Conservation (phyloP, 2,797 vertebrate species). For the Serranus cabrilla region DNA sequence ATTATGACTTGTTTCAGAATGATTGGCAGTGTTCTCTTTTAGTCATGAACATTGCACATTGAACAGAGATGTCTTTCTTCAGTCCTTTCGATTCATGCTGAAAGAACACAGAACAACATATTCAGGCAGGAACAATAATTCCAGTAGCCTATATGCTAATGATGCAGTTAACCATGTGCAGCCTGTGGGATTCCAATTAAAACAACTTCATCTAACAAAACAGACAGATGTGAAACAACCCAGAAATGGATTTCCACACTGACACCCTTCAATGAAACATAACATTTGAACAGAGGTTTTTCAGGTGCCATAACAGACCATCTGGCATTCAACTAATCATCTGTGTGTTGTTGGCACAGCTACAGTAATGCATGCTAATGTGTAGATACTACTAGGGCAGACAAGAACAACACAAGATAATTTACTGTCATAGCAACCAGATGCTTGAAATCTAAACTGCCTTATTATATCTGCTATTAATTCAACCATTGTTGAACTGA, state of each 20-base stretch:
- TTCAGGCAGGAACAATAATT: neutral
- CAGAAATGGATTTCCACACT: slow-evolving; percentile 4
- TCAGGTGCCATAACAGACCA: slow-evolving; percentile 20
- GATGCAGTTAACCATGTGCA: slow-evolving; percentile 12
- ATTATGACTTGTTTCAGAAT: neutral
- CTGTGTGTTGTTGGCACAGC: slow-evolving; percentile 2
- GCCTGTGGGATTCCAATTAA: slow-evolving; percentile 8
- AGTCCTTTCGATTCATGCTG: neutral
- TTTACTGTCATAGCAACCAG: neutral
- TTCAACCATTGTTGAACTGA: neutral
- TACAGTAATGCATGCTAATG: slow-evolving; percentile 2
- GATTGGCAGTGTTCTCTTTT: neutral
- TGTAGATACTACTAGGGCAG: neutral
- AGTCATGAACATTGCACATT: neutral
- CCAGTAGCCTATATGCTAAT: slow-evolving; percentile 13
- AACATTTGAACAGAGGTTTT: slow-evolving; percentile 10
- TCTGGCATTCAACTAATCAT: slow-evolving; percentile 22
- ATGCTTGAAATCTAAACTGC: neutral
- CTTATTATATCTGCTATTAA: neutral
- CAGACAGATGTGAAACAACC: slow-evolving; percentile 21
- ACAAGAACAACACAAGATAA: neutral
- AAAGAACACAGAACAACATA: neutral
- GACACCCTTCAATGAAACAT: slow-evolving; percentile 27
- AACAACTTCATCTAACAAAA: slow-evolving; percentile 10
- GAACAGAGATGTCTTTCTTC: too few relatives aligned